Evolutionary conservation across 2,797 vertebrate genomes (phyloP).

Genomic region (Tragelaphus eurycerus): DNA sequence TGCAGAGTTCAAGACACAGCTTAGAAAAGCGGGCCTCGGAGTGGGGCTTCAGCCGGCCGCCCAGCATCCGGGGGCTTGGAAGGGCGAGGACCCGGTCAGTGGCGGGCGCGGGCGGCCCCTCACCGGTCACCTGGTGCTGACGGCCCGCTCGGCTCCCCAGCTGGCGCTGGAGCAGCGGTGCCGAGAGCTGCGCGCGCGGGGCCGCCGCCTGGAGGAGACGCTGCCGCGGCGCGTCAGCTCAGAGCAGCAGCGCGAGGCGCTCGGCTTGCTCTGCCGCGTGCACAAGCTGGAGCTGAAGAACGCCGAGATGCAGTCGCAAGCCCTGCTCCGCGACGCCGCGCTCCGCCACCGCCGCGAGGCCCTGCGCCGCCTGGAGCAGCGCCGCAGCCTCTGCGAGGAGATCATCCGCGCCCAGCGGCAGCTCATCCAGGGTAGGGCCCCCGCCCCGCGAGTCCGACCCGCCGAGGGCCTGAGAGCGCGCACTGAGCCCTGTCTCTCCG

Average conservation of each 20-base stretch:
- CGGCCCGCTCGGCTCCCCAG: slow-evolving; percentile 64
- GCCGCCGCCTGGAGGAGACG: slow-evolving; percentile 87
- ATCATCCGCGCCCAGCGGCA: slow-evolving; percentile 93
- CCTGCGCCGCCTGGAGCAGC: slow-evolving; percentile 89
- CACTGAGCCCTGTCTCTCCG: neutral
- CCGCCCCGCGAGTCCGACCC: rapidly evolving
- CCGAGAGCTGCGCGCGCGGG: slow-evolving; percentile 84
- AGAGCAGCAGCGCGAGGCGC: slow-evolving; percentile 89
- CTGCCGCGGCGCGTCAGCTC: slow-evolving; percentile 87
- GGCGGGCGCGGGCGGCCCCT: neutral
- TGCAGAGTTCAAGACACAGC: neutral
- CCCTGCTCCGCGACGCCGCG: slow-evolving; percentile 90
- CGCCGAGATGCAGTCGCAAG: slow-evolving; percentile 87
- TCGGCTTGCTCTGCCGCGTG: slow-evolving; percentile 91
- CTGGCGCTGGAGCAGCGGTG: slow-evolving; percentile 84
- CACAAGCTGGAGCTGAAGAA: slow-evolving; percentile 92
- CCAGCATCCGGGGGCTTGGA: rapidly evolving
- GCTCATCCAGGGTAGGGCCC: slow-evolving; percentile 86
- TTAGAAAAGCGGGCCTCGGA: neutral
- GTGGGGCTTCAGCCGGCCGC: neutral
- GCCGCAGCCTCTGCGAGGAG: slow-evolving; percentile 89
- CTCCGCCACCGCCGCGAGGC: slow-evolving; percentile 89
- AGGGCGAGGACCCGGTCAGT: rapidly evolving
- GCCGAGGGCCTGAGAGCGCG: rapidly evolving
- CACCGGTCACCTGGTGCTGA: neutral